phyloP scores from a whole-genome alignment of 2,113 vertebrate species.

The Dromaius novaehollandiae region DNA sequence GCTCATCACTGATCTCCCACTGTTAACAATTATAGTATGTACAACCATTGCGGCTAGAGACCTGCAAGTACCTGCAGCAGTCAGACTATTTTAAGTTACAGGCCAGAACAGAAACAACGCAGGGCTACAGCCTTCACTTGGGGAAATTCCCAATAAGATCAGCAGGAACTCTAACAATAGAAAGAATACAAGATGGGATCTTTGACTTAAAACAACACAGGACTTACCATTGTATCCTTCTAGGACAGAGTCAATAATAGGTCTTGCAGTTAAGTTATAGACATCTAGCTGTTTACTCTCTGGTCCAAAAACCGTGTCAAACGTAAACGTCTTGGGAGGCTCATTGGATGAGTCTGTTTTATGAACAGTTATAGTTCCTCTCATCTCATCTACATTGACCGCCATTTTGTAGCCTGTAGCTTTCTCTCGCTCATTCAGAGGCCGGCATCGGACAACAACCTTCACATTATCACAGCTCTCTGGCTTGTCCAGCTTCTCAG shows the following conservation, averaged over 20 bases:
- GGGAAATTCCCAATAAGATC: not conserved
- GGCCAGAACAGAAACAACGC: not conserved
- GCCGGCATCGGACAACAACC: slow-evolving; percentile 95
- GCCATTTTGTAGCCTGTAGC: slow-evolving; percentile 86
- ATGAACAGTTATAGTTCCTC: slow-evolving; percentile 94
- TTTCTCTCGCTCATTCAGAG: slow-evolving; percentile 93
- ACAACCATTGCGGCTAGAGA: not conserved
- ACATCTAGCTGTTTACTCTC: slow-evolving; percentile 99
- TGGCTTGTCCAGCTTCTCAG: slow-evolving; percentile 84
- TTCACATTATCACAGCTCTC: slow-evolving; percentile 95
- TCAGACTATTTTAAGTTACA: not conserved
- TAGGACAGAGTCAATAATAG: slow-evolving; percentile 95
- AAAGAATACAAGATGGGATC: not conserved
- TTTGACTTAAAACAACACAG: not conserved
- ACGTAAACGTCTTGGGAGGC: slow-evolving; percentile 95
- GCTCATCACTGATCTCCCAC: not conserved
- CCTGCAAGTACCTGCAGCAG: not conserved
- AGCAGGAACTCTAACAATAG: not conserved
- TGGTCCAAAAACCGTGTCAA: slow-evolving; percentile 96
- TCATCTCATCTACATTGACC: slow-evolving; percentile 92
- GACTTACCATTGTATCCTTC: slow-evolving; percentile 97
- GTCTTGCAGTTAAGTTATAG: slow-evolving; percentile 97
- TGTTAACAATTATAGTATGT: accelerated
- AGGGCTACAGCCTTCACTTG: not conserved
- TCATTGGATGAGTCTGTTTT: slow-evolving; percentile 92